A percentile compares a stretch with the other conserved stretches of the same genome.
Conservation (phyloP, 2,888 invertebrate species). For the Oligia strigilis region DNA sequence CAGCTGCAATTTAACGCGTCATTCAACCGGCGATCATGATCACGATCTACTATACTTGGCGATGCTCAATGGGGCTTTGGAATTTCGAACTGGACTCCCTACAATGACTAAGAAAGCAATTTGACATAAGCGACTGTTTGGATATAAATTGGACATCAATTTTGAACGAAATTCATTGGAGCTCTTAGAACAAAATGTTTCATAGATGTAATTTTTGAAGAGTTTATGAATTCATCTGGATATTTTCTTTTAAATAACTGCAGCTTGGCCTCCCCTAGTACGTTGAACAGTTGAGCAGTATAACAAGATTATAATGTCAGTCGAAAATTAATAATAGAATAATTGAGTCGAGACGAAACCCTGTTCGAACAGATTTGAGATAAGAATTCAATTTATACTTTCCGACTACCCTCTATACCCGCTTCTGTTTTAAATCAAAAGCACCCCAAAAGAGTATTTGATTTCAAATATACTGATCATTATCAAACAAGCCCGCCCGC, state of each 20-base stretch:
- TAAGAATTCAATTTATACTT: conserved; percentile 86
- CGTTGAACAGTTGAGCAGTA: conserved; percentile 42
- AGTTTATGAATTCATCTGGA: not conserved
- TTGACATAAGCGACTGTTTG: conserved; percentile 25
- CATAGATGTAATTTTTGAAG: not conserved
- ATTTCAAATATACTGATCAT: conserved; percentile 69
- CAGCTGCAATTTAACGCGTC: conserved; percentile 64
- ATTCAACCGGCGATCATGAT: conserved; percentile 65
- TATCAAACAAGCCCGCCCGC: conserved; percentile 71
- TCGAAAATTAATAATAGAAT: conserved; percentile 65
- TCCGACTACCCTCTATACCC: conserved; percentile 74
- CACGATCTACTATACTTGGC: conserved; percentile 51
- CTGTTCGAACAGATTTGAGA: conserved; percentile 77
- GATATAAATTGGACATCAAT: not conserved
- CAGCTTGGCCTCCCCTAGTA: conserved; percentile 3
- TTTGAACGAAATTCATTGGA: not conserved
- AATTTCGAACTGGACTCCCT: conserved; percentile 23
- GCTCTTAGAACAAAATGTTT: not conserved
- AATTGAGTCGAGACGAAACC: conserved; percentile 67
- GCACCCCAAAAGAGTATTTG: conserved; percentile 67
- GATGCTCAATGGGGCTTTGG: conserved; percentile 25
- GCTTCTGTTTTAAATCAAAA: conserved; percentile 86
- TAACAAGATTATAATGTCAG: conserved; percentile 57
- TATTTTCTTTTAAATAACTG: not conserved
- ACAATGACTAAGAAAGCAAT: conserved; percentile 4